Evolutionary conservation across 2,113 vertebrate species (phyloP), one percentile per base, ranked within the genome.

Genomic region (Corythoichthys haematopterus): DNA sequence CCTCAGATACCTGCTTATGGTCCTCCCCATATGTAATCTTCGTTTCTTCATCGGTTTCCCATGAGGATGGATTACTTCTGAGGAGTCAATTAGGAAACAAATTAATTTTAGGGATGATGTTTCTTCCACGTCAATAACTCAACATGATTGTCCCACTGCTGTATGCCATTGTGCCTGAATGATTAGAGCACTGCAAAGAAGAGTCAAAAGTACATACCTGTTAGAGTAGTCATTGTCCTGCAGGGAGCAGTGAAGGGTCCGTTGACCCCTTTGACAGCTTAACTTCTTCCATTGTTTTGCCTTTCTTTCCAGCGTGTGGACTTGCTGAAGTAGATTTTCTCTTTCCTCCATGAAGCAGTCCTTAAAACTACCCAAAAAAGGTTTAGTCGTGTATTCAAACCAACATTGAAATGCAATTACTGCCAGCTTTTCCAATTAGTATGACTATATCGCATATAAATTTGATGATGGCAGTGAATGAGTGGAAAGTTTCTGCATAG

Each of bases 301-400:
- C 36, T 85, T 82, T 70, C 70, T 78, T 38, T 91, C 81, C 74
- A 92, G 36, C 52, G 6, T 61, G 68, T 63, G 76, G 73, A 92
- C 84, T 79, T 86, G 87, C 20, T 20, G 68, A 65, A 85, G 69
- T 71, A 92, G 74, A 70, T 79, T 51, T 14, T 87, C 79, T 75
- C 85, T 90, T 75, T 92, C 90, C 78, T 87, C 82, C 68, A 85
- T 73, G 69, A 91, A 84, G 46, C 75, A 63, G 56, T 86, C 81
- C 73, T 91, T 92, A 78, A 89, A 90, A 72, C 90, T 91, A 55
- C 9, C 20, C n/a, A n/a, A 62, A 14, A 47, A 2, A 45, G 13
- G 12, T 33, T 0, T 3, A 33, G 11, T 35, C 6, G 8, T 13
- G 8, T 28, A 33, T 12, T 38, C 37, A 40, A 12, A 15, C 20